These are phyloP conservation scores for Eurystomus gularis DNA, from an alignment of 2,113 vertebrate species.

Conservation along the genomic window DNA sequence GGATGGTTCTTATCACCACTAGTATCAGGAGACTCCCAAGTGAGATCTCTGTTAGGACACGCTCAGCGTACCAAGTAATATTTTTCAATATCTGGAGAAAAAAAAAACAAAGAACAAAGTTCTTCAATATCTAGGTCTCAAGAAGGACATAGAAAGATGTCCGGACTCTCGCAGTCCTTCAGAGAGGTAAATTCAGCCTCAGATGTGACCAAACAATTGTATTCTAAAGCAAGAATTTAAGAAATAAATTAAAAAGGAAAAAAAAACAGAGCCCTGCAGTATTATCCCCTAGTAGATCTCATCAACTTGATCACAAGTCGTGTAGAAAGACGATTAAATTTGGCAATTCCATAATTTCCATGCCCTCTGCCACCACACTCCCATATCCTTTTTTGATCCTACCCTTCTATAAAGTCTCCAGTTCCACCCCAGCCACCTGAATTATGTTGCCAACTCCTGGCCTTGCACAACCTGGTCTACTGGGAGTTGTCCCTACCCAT, in stretches of 20 bases:
- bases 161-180: neutral
- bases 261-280: neutral
- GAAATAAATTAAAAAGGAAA: neutral
- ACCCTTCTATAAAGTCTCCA: neutral
- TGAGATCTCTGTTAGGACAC: constrained; percentile 94
- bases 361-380: neutral
- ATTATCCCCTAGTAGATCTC: neutral
- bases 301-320: neutral
- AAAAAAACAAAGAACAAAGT: neutral
- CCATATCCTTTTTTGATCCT: neutral
- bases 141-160: neutral
- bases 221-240: neutral
- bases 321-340: neutral
- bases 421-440: neutral
- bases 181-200: neutral
- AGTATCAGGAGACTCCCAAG: constrained; percentile 94
- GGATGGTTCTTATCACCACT: constrained; percentile 97
- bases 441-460: neutral
- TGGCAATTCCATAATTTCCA: neutral
- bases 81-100: constrained; percentile 88
- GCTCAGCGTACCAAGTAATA: constrained; percentile 95
- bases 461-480: too few relatives aligned
- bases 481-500: too few relatives aligned
- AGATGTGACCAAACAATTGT: neutral
- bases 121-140: neutral